phyloP scores from a whole-genome alignment of 2,113 vertebrate species.

The Pandion haliaetus region DNA sequence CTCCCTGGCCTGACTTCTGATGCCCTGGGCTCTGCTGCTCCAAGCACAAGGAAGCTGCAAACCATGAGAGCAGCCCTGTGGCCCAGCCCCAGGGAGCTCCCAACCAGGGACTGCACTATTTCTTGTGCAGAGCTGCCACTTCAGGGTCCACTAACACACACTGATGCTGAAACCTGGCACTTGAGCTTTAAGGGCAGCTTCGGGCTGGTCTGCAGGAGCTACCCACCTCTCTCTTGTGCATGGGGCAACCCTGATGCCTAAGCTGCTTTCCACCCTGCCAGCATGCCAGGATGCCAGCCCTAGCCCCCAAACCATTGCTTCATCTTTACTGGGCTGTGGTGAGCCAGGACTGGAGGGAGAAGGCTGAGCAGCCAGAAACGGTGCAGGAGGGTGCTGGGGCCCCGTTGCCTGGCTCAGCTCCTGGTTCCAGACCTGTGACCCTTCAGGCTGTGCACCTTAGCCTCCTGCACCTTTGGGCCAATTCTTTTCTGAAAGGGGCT shows the following conservation, averaged over 20 bases:
- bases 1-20: not conserved
- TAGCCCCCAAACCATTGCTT: not conserved
- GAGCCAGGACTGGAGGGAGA: not conserved
- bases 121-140: not conserved
- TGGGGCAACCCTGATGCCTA: not conserved
- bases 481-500: not conserved
- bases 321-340: not conserved
- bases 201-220: not conserved
- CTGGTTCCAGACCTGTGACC: not conserved
- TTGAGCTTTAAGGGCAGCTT: not conserved
- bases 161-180: not conserved
- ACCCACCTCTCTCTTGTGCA: not conserved
- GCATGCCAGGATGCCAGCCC: rapidly evolving
- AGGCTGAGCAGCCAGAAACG: not conserved
- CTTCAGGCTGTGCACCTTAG: not conserved
- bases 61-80: not conserved
- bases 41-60: rapidly evolving
- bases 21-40: not conserved
- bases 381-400: not conserved
- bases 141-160: not conserved
- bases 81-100: not conserved
- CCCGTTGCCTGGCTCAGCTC: not conserved
- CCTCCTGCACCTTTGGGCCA: not conserved
- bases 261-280: not conserved
- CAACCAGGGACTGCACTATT: rapidly evolving